A percentile compares a stretch with the other conserved stretches of the same genome.
These are phyloP conservation scores for Ctenosaura bakeri DNA, from an alignment of 2,797 vertebrate genomes.

Conservation along the genomic window DNA sequence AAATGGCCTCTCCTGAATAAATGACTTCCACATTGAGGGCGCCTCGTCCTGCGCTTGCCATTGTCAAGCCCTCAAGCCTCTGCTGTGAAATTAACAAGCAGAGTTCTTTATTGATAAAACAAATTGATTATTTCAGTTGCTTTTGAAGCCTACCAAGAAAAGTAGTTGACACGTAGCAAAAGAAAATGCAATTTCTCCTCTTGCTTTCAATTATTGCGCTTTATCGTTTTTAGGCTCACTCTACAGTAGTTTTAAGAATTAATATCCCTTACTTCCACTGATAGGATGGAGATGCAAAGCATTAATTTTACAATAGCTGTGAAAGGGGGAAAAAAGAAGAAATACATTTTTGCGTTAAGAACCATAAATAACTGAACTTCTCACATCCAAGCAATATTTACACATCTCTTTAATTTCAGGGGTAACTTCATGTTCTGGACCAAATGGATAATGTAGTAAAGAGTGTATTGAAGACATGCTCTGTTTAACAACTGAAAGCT, in stretches of 20 bases:
- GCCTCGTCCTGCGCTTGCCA: conserved; percentile 9
- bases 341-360: neutral
- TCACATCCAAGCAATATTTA: conserved; percentile 17
- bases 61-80: conserved; percentile 41
- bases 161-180: conserved; percentile 6
- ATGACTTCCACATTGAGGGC: conserved; percentile 31
- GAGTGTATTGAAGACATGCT: neutral
- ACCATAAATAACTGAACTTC: conserved; percentile 22
- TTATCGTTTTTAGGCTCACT: conserved; percentile 12
- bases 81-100: conserved; percentile 44
- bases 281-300: conserved; percentile 7
- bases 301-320: conserved; percentile 21
- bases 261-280: conserved; percentile 17
- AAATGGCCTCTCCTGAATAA: conserved; percentile 40
- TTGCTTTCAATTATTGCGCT: conserved; percentile 34
- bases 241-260: conserved; percentile 25
- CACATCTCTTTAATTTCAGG: neutral
- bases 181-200: conserved; percentile 12
- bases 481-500: conserved; percentile 15
- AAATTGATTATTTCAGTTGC: conserved; percentile 40
- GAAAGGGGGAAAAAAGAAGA: neutral
- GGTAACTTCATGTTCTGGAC: neutral
- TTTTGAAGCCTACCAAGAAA: conserved; percentile 38
- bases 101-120: conserved; percentile 42
- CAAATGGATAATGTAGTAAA: neutral